These are phyloP conservation scores for Eremophila alpestris DNA, from an alignment of 2,797 vertebrate species.

Conservation along the genomic window DNA sequence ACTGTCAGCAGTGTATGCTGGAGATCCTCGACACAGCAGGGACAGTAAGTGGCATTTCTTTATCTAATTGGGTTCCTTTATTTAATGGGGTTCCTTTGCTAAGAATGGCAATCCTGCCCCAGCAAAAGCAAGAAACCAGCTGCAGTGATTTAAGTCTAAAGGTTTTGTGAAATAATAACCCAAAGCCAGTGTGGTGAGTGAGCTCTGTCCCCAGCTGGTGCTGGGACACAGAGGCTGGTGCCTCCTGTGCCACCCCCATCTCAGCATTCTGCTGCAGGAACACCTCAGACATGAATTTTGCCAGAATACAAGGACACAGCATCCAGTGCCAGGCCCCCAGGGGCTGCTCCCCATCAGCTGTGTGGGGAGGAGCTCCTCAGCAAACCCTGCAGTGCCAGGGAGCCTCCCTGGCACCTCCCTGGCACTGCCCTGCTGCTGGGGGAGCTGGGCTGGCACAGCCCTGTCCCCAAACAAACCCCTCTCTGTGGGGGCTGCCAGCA, in stretches of 20 bases:
- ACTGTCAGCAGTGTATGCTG: constrained; percentile 98
- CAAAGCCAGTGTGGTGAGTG: neutral
- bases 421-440: neutral
- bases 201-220: neutral
- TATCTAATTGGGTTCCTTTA: too few species aligned
- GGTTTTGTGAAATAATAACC: neutral
- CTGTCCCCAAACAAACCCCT: neutral
- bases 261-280: accelerated
- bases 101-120: neutral
- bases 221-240: neutral
- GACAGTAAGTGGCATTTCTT: constrained; percentile 84
- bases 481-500: neutral
- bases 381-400: neutral
- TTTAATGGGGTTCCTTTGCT: neutral
- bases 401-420: neutral
- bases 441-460: neutral
- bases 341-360: neutral
- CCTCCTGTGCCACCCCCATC: neutral
- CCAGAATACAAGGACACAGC: neutral
- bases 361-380: too few species aligned
- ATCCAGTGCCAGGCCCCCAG: neutral
- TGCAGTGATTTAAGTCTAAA: neutral
- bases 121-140: neutral
- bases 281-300: accelerated
- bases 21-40: constrained; percentile 99